Percentiles rank a stretch among this genome's conserved stretches.
These are phyloP conservation scores for Cephus cinctus DNA, from an alignment of 1,140 invertebrate species.

Conservation along the genomic window DNA sequence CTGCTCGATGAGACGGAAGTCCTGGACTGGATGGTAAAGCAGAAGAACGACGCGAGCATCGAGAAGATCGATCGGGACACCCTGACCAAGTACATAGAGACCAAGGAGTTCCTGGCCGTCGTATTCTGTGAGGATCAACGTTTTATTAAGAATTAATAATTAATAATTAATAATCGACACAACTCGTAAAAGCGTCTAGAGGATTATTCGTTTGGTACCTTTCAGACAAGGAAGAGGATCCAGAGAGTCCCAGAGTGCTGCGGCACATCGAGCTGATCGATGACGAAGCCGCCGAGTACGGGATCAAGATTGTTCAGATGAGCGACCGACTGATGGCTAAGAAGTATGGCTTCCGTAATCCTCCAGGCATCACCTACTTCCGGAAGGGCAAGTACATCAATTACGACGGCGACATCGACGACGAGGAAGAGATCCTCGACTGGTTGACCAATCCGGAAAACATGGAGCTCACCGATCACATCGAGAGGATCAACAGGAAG, in stretches of 20 bases:
- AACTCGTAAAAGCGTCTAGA: background rate
- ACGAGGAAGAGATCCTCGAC: slow-evolving; percentile 91
- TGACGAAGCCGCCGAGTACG: slow-evolving; percentile 88
- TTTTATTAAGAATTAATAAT: slow-evolving; percentile 8
- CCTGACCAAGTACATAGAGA: slow-evolving; percentile 83
- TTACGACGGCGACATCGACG: slow-evolving; percentile 90
- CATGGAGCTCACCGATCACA: slow-evolving; percentile 91
- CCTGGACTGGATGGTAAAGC: slow-evolving; percentile 86
- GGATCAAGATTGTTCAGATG: slow-evolving; percentile 89
- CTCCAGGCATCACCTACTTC: slow-evolving; percentile 89
- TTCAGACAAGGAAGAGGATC: slow-evolving; percentile 82
- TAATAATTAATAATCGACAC: background rate
- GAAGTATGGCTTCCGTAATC: slow-evolving; percentile 87
- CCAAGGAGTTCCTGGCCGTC: slow-evolving; percentile 89
- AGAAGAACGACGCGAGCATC: slow-evolving; percentile 91
- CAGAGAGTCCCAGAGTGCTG: slow-evolving; percentile 73
- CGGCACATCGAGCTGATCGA: slow-evolving; percentile 88
- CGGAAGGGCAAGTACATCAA: slow-evolving; percentile 87
- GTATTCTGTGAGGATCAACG: slow-evolving; percentile 80
- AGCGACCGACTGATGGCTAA: slow-evolving; percentile 90
- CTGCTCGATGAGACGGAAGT: slow-evolving; percentile 82
- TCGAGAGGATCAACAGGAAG: slow-evolving; percentile 89
- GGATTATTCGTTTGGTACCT: too few relatives aligned
- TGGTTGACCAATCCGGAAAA: slow-evolving; percentile 93
- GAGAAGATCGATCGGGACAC: slow-evolving; percentile 86